A percentile compares a stretch with the other conserved stretches of the same genome.
Evolutionary conservation across 2,797 vertebrate species (phyloP).

Genomic region (Pseudomugil tenellus): DNA sequence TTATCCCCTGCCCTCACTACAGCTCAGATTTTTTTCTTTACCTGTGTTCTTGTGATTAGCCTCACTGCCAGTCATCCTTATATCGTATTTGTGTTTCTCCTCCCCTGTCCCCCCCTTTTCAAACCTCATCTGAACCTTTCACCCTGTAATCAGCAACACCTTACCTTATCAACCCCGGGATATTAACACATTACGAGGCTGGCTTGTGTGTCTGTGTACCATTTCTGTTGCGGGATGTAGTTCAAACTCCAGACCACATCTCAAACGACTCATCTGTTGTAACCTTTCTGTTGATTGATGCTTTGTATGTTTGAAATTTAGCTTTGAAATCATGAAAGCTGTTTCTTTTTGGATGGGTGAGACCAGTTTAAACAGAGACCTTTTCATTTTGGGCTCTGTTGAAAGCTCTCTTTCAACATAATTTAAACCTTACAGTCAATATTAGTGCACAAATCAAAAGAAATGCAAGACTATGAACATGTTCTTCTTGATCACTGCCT

Average conservation of each 20-base stretch:
- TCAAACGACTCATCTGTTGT: background rate
- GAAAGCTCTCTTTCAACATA: background rate
- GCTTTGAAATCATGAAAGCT: background rate
- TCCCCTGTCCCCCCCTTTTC: background rate
- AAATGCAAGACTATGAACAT: conserved; percentile 10
- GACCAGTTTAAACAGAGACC: background rate
- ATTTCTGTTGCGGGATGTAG: background rate
- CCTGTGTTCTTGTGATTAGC: conserved; percentile 14
- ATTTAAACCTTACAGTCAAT: background rate
- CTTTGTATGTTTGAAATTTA: background rate
- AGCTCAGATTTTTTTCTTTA: conserved; percentile 1
- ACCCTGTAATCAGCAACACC: background rate
- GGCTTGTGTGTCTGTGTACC: background rate
- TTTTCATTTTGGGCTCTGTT: background rate
- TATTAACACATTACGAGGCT: background rate
- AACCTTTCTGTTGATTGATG: too few species aligned
- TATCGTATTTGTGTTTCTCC: background rate
- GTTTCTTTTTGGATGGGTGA: background rate
- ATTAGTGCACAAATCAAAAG: background rate
- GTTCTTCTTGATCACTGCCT: conserved; percentile 11
- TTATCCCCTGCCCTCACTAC: conserved; percentile 33
- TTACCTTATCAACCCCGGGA: background rate
- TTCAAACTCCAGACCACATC: background rate
- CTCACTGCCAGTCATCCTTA: background rate
- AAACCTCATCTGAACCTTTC: background rate